Percentiles rank a stretch among this genome's conserved stretches.
phyloP scores from a whole-genome alignment of 2,888 invertebrate genomes.

The Tachina grossa region DNA sequence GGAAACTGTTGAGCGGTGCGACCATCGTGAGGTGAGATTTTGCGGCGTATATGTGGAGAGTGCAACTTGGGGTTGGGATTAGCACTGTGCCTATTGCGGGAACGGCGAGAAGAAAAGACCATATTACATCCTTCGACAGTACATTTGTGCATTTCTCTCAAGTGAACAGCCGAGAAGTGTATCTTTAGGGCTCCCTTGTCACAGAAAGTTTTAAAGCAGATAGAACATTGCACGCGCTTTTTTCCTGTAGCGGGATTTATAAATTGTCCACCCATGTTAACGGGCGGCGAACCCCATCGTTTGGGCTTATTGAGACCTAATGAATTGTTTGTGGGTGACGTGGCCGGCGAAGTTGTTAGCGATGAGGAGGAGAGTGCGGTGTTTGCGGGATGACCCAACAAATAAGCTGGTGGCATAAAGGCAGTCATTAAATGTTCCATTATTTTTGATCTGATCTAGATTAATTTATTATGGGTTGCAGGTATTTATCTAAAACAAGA shows the following conservation, averaged over 20 bases:
- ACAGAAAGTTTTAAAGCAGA: conserved; percentile 99
- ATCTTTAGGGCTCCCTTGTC: conserved; percentile 99
- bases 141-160: conserved; percentile 99
- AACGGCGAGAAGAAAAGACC: conserved; percentile 98
- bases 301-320: conserved; percentile 79
- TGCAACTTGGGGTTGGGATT: conserved; percentile 98
- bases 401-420: conserved; percentile 81
- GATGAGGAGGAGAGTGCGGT: conserved; percentile 72
- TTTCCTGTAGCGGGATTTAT: conserved; percentile 96
- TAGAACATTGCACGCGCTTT: conserved; percentile 98
- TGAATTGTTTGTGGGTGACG: conserved; percentile 72
- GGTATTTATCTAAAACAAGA: conserved; percentile 50
- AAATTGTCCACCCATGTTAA: conserved; percentile 92
- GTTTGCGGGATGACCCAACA: conserved; percentile 80
- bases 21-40: conserved; percentile 97
- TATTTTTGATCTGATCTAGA: conserved; percentile 17
- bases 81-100: conserved; percentile 97
- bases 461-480: background rate
- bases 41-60: conserved; percentile 95
- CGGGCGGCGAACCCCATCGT: conserved; percentile 88
- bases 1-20: conserved; percentile 90
- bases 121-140: conserved; percentile 98
- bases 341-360: conserved; percentile 77
- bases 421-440: conserved; percentile 82
- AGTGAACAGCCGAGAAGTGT: conserved; percentile 98